A percentile compares a stretch with the other conserved stretches of the same genome.
These are phyloP conservation scores for Leucopsar rothschildi DNA, from an alignment of 2,113 vertebrate genomes.

Conservation along the genomic window DNA sequence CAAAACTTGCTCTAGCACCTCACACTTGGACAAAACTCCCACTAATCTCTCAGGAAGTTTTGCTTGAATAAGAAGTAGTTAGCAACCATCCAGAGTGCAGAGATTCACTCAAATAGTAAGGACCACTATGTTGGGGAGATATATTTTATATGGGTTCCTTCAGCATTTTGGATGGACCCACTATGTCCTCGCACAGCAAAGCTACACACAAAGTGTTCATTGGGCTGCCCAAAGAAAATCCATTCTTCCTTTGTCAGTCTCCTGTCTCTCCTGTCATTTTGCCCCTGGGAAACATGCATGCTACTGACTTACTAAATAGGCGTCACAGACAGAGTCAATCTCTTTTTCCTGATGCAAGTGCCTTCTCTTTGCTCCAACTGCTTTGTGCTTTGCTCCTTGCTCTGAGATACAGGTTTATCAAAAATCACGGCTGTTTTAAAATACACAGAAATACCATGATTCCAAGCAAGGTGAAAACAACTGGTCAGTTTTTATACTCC, in stretches of 20 bases:
- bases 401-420: not conserved
- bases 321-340: not conserved
- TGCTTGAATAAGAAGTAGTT: not conserved
- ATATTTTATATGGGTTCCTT: rapidly evolving
- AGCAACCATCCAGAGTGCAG: rapidly evolving
- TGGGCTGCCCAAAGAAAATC: not conserved
- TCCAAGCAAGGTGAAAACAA: not conserved
- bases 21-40: not conserved
- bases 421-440: not conserved
- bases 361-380: not conserved
- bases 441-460: not conserved
- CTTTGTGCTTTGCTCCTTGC: not conserved
- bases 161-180: not conserved
- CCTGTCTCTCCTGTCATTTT: not conserved
- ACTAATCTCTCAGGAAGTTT: not conserved
- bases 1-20: not conserved
- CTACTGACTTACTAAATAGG: not conserved
- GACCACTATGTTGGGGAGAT: not conserved
- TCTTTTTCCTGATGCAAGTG: not conserved
- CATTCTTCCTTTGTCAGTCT: not conserved
- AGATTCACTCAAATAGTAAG: not conserved
- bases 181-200: not conserved
- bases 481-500: not conserved
- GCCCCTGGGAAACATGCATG: not conserved
- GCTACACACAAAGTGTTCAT: rapidly evolving